These are phyloP conservation scores for Agrypnus murinus DNA, from an alignment of 2,888 invertebrate species.

Conservation along the genomic window DNA sequence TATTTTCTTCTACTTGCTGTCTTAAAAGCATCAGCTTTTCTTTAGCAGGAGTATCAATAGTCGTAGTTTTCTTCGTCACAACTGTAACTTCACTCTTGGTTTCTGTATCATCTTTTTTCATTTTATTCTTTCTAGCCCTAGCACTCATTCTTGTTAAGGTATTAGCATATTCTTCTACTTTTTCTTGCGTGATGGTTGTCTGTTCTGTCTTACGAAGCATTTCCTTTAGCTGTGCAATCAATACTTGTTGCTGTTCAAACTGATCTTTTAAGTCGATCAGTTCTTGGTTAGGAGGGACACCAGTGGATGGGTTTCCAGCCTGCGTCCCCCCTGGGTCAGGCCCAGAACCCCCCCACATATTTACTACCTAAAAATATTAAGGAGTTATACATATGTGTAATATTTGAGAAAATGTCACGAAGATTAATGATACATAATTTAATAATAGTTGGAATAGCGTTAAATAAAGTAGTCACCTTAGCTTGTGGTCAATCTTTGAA, in stretches of 20 bases:
- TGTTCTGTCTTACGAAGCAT: slow-evolving; percentile 69
- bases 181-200: slow-evolving; percentile 67
- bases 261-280: slow-evolving; percentile 67
- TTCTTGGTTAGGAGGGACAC: slow-evolving; percentile 60
- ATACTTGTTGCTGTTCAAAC: slow-evolving; percentile 68
- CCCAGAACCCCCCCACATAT: slow-evolving; percentile 66
- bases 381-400: slow-evolving; percentile 30
- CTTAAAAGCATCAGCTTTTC: slow-evolving; percentile 73
- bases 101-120: slow-evolving; percentile 56
- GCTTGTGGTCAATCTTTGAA: slow-evolving; percentile 42
- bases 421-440: too few relatives aligned
- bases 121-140: slow-evolving; percentile 63
- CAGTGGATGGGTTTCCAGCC: slow-evolving; percentile 57
- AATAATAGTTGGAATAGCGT: not conserved
- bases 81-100: slow-evolving; percentile 51
- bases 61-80: slow-evolving; percentile 50
- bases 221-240: slow-evolving; percentile 70
- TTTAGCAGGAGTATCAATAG: slow-evolving; percentile 69
- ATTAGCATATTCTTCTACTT: slow-evolving; percentile 70
- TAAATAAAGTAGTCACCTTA: slow-evolving; percentile 45
- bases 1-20: slow-evolving; percentile 75
- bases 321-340: slow-evolving; percentile 64
- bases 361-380: slow-evolving; percentile 52
- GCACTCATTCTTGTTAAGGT: slow-evolving; percentile 68
- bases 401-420: slow-evolving; percentile 26